These are phyloP conservation scores for Cheilosia grossa DNA, from an alignment of 2,888 invertebrate species.

Conservation along the genomic window DNA sequence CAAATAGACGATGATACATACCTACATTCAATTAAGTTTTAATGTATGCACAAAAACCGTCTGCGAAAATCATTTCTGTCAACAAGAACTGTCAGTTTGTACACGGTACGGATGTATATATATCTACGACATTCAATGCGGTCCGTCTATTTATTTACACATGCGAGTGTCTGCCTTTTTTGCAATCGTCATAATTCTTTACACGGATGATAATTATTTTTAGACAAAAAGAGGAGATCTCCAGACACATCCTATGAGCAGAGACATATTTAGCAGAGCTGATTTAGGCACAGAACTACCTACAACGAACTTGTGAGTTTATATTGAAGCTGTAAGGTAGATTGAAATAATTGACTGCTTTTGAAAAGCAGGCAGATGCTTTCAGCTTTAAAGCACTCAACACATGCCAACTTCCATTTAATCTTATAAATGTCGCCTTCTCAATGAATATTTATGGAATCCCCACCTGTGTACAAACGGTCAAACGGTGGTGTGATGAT, in stretches of 20 bases:
- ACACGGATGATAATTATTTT: conserved; percentile 20
- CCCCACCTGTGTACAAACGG: conserved; percentile 5
- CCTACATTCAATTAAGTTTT: conserved; percentile 27
- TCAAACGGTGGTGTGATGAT: conserved; percentile 3
- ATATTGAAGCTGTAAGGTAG: not conserved
- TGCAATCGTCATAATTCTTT: conserved; percentile 35
- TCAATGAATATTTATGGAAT: conserved; percentile 50
- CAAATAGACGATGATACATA: conserved; percentile 32
- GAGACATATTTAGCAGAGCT: conserved; percentile 13
- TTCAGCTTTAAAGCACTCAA: not conserved
- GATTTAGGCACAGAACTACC: not conserved
- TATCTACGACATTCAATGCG: conserved; percentile 2
- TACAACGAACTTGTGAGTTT: not conserved
- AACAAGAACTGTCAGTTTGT: conserved; percentile 13
- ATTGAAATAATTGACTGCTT: not conserved
- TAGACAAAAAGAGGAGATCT: conserved; percentile 16
- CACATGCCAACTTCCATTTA: conserved; percentile 15
- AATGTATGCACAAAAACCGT: not conserved
- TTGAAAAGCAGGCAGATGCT: not conserved
- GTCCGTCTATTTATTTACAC: conserved; percentile 37
- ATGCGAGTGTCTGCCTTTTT: not conserved
- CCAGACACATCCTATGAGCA: not conserved
- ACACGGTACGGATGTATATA: too few relatives aligned
- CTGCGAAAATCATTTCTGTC: conserved; percentile 39
- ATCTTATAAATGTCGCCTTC: conserved; percentile 34